A percentile compares a stretch with the other conserved stretches of the same genome.
Evolutionary conservation across 1,140 invertebrate genomes (phyloP).

Genomic region (Drosophila tropicalis): DNA sequence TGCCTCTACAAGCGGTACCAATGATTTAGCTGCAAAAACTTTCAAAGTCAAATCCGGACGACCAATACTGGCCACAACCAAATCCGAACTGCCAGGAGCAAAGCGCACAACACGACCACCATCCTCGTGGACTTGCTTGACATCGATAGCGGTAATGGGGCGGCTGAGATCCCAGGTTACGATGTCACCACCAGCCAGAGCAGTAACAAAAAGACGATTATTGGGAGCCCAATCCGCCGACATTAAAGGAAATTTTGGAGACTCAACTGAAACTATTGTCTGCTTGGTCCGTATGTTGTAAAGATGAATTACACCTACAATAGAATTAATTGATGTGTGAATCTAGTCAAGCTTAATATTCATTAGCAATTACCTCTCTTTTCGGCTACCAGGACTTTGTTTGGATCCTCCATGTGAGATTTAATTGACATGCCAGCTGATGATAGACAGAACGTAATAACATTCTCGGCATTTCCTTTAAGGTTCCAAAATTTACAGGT

Average conservation of each 20-base stretch:
- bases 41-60: constrained; percentile 86
- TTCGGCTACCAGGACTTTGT: constrained; percentile 90
- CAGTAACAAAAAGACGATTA: constrained; percentile 87
- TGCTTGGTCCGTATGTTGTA: constrained; percentile 88
- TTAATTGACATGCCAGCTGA: constrained; percentile 88
- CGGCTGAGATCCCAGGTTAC: constrained; percentile 87
- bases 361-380: constrained; percentile 85
- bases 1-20: constrained; percentile 84
- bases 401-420: constrained; percentile 89
- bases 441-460: constrained; percentile 86
- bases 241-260: constrained; percentile 86
- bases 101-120: constrained; percentile 85
- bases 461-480: constrained; percentile 84
- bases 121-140: constrained; percentile 85
- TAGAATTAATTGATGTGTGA: no score
- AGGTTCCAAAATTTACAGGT: constrained; percentile 89
- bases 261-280: constrained; percentile 89
- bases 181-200: constrained; percentile 86
- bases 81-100: constrained; percentile 84
- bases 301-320: constrained; percentile 85
- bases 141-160: constrained; percentile 85
- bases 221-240: constrained; percentile 88
- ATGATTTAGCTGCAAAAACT: constrained; percentile 85
- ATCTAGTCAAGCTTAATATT: fast-evolving
- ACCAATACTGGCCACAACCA: constrained; percentile 85